Evolutionary conservation across 1,140 invertebrate species (phyloP), one percentile per base, ranked within the genome.

Genomic region (Physella acuta): DNA sequence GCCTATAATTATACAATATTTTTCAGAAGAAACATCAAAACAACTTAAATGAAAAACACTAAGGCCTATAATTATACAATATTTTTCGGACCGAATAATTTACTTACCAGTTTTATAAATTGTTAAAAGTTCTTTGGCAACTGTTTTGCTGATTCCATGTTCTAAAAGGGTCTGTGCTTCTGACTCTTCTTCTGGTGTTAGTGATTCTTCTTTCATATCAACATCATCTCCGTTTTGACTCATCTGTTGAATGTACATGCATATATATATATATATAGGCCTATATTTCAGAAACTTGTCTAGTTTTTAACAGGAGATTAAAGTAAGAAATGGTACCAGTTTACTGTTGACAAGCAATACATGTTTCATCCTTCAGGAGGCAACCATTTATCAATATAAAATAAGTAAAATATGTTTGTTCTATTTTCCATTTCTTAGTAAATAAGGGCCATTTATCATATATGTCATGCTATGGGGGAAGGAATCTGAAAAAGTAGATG

Each of bases 101-200:
- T n/a, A n/a, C 75, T 75, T 84, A 88, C 89, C 94, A 86, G 94
- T 95, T 89, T 93, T 94, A 88, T 97, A 97, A 86, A 98, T 97
- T 89, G 95, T 94, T 86, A 97, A 94, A 79, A 98, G 89, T 88
- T 97, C 96, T 76, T 89, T 90, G 75, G 94, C 94, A 80, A 96
- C 94, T 89, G 94, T 94, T 84, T 92, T 91, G 87, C 95, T 93
- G 83, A 97, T 90, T 83, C 94, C 94, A 90, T 95, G 95, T 81
- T 94, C 92, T 81, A 95, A 89, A 72, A 97, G 77, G 85, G 90
- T 88, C 60, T 75, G 70, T 30, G 72, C 72, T 61, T 68, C 61
- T n/a, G 63, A 28, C 62, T 71, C 70, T 68, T 74, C 72, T 36
- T 78, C 70, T 33, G 74, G 72, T 59, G 69, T 73, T 33, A 75